Evolutionary conservation across 1,140 invertebrate genomes (phyloP).

Genomic region (Campoletis sonorensis): DNA sequence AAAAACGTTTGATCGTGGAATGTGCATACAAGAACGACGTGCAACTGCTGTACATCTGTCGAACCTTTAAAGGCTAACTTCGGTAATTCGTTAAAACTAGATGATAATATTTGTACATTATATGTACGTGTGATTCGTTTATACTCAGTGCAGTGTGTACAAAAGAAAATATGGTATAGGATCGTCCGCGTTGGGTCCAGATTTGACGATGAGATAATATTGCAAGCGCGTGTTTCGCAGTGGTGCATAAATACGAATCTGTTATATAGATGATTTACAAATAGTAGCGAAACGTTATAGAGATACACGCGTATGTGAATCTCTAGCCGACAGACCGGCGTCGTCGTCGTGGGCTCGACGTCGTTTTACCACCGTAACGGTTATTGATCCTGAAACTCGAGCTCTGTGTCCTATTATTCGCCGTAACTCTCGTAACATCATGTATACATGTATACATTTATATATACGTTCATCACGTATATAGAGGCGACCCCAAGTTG

Average conservation of each 20-base stretch:
- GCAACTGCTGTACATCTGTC: slow-evolving; percentile 1
- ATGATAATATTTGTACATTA: slow-evolving; percentile 6
- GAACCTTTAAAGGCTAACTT: background rate
- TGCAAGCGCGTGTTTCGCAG: background rate
- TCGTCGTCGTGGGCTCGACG: slow-evolving; percentile 1
- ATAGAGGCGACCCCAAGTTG: background rate
- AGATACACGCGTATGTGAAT: background rate
- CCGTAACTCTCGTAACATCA: slow-evolving; percentile 24
- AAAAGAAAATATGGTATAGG: background rate
- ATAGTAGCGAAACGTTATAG: background rate
- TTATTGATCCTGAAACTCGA: slow-evolving; percentile 49
- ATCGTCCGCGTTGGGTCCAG: background rate
- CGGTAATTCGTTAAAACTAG: background rate
- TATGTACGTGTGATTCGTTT: background rate
- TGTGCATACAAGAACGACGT: background rate
- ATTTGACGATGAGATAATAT: background rate
- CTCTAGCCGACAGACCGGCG: background rate
- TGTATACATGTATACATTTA: background rate
- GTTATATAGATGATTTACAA: slow-evolving; percentile 12
- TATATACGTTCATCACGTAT: background rate
- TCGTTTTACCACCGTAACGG: slow-evolving; percentile 35
- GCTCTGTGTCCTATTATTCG: slow-evolving; percentile 34
- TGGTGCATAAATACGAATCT: background rate
- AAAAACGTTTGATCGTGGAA: no score
- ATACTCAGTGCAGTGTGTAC: background rate